These are phyloP conservation scores for Loriculus beryllinus DNA, from an alignment of 2,797 vertebrate genomes.

Conservation along the genomic window DNA sequence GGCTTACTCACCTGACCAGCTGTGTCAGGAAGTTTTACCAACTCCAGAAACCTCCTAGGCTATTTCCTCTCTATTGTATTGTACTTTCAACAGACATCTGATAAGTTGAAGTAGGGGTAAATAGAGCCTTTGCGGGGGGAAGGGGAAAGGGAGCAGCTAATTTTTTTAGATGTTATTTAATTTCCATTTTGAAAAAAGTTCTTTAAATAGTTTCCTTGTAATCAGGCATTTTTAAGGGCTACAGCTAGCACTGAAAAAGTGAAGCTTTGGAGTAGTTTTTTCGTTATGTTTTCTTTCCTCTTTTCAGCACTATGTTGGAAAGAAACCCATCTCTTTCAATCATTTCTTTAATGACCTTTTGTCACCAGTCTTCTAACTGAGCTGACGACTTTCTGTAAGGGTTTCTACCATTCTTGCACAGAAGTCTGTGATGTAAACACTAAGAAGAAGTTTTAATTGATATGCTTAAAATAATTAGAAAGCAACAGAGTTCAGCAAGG, in stretches of 20 bases:
- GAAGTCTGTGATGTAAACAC: constrained; percentile 54
- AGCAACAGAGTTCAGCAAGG: constrained; percentile 57
- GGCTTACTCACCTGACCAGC: background rate
- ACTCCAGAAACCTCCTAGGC: background rate
- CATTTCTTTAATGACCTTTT: constrained; percentile 46
- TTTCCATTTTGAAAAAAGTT: background rate
- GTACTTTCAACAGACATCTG: background rate
- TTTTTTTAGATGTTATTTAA: background rate
- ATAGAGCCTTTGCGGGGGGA: rapidly evolving
- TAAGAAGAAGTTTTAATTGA: constrained; percentile 62
- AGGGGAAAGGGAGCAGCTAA: rapidly evolving
- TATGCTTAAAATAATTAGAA: constrained; percentile 69
- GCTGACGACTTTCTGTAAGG: constrained; percentile 8
- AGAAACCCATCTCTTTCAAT: background rate
- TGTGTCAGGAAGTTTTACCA: background rate
- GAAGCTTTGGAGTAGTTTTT: background rate
- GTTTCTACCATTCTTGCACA: constrained; percentile 13
- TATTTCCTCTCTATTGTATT: background rate
- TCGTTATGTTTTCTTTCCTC: background rate
- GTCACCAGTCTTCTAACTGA: constrained; percentile 11
- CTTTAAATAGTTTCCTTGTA: background rate
- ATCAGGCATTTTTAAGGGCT: background rate
- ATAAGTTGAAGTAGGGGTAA: background rate
- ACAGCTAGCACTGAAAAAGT: background rate
- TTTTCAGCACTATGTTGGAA: background rate